phyloP scores from a whole-genome alignment of 2,888 invertebrate genomes.

The Cheilosia vulpina region DNA sequence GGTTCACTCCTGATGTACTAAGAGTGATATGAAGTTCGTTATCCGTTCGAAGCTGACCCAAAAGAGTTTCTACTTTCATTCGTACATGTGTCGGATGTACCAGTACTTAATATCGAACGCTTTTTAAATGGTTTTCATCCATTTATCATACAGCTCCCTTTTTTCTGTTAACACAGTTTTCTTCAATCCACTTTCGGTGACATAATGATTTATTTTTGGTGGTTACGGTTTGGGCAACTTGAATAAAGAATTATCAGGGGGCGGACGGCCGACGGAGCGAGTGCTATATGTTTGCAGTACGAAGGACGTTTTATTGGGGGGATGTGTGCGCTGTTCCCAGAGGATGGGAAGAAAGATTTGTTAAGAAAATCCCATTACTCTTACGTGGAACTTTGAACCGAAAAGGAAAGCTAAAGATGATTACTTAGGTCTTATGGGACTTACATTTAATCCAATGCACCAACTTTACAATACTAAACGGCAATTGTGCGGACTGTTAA shows the following conservation, averaged over 20 bases:
- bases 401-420: slow-evolving; percentile 1
- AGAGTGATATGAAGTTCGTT: slow-evolving; percentile 21
- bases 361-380: slow-evolving; percentile 6
- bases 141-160: slow-evolving; percentile 53
- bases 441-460: background rate
- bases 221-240: slow-evolving; percentile 36
- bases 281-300: background rate
- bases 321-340: background rate
- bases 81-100: slow-evolving; percentile 13
- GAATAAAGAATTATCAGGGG: slow-evolving; percentile 9
- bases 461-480: background rate
- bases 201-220: slow-evolving; percentile 66
- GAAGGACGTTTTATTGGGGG: background rate
- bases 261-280: background rate
- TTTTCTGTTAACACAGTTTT: slow-evolving; percentile 51
- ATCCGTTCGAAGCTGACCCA: slow-evolving; percentile 25
- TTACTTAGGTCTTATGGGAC: background rate
- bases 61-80: slow-evolving; percentile 8
- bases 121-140: slow-evolving; percentile 55
- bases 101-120: slow-evolving; percentile 38
- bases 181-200: slow-evolving; percentile 58
- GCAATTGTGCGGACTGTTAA: background rate
- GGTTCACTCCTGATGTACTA: slow-evolving; percentile 37
- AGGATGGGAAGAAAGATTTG: background rate
- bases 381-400: slow-evolving; percentile 9